A percentile compares a stretch with the other conserved stretches of the same genome.
Conservation (phyloP, 1,140 invertebrate species). For the Heterodera schachtii region DNA sequence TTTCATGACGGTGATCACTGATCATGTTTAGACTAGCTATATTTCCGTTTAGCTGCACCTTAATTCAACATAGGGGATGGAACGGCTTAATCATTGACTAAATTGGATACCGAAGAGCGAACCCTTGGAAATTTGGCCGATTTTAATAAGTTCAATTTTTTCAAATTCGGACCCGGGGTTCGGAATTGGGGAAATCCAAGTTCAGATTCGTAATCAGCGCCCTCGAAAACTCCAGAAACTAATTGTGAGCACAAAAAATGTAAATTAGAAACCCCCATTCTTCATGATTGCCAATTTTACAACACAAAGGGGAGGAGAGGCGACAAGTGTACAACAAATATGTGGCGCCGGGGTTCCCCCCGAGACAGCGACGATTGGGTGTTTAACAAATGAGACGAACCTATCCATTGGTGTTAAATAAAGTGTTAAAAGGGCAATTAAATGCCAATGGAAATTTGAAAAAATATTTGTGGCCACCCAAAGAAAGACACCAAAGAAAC, state of each 20-base stretch:
- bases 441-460: neutral
- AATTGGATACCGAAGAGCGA: too few relatives aligned
- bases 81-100: too few relatives aligned
- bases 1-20: too few relatives aligned
- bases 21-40: too few relatives aligned
- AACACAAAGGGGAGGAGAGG: too few relatives aligned
- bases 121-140: too few relatives aligned
- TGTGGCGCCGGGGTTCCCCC: neutral
- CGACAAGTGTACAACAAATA: neutral
- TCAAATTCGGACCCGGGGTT: too few relatives aligned
- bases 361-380: conserved; percentile 3
- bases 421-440: neutral
- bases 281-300: too few relatives aligned
- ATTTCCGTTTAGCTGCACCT: too few relatives aligned
- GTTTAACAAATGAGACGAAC: conserved; percentile 7
- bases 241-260: neutral
- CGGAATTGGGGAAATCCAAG: too few relatives aligned
- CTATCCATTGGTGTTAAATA: neutral
- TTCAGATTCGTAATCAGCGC: neutral
- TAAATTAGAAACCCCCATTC: neutral
- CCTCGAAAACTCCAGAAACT: neutral
- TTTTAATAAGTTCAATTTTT: too few relatives aligned
- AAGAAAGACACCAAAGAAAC: neutral
- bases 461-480: neutral
- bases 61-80: too few relatives aligned